Evolutionary conservation across 2,797 vertebrate genomes (phyloP).

Genomic region (Sebastes flavidus): DNA sequence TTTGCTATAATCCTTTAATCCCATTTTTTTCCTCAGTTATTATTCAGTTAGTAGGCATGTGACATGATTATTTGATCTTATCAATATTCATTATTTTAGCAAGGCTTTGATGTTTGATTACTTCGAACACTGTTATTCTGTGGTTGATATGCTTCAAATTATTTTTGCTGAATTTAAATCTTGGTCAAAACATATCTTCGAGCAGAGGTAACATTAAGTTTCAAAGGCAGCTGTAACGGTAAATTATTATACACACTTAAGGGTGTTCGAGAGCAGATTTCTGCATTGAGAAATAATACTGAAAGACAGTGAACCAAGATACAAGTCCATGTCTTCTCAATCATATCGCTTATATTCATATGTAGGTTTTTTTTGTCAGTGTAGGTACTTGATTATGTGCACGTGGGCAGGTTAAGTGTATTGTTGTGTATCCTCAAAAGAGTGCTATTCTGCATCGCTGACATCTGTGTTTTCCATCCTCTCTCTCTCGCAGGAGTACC

Average conservation of each 20-base stretch:
- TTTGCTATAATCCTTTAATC: constrained; percentile 52
- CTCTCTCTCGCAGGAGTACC: constrained; percentile 85
- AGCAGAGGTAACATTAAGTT: neutral
- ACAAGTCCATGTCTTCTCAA: neutral
- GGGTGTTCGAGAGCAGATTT: neutral
- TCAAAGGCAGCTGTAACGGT: neutral
- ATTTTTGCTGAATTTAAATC: constrained; percentile 22
- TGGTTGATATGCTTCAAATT: constrained; percentile 24
- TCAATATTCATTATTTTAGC: constrained; percentile 51
- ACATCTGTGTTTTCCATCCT: constrained; percentile 20
- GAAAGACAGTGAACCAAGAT: neutral
- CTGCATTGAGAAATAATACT: neutral
- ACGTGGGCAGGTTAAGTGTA: neutral
- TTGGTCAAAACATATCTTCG: neutral
- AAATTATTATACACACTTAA: neutral
- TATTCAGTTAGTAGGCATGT: constrained; percentile 33
- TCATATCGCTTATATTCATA: neutral
- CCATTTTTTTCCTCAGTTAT: constrained; percentile 10
- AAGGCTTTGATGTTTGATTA: constrained; percentile 61
- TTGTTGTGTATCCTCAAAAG: neutral
- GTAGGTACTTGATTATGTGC: neutral
- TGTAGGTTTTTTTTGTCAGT: neutral
- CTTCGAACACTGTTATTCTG: constrained; percentile 31
- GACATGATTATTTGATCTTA: constrained; percentile 47
- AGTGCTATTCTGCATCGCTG: neutral